Evolutionary conservation across 2,113 vertebrate genomes (phyloP), one percentile per base, ranked within the genome.

Genomic region (Cyprinus carpio): DNA sequence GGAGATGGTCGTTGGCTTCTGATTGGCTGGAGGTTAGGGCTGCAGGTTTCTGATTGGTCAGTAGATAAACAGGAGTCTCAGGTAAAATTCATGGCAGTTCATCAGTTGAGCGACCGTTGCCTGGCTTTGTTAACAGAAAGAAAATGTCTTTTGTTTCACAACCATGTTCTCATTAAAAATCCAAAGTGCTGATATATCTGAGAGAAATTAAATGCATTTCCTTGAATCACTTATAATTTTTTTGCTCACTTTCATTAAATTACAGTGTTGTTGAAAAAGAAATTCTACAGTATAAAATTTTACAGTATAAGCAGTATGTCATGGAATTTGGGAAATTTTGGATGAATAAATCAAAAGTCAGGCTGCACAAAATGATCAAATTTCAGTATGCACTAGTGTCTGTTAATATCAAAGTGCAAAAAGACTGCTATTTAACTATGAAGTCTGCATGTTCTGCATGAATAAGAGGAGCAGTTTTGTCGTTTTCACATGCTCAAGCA

Each of bases 121-220:
- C 86, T 90, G 74, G 76, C 77, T 89, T 90, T 90, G 82, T 92
- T 90, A 88, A 54, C 80, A 75, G 71, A 87, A 69, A 82, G 56
- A 56, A 56, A 79, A 46, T 13, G 58, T 34, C 13, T 25, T 13
- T 46, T 29, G 49, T 78, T 87, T 86, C 82, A 46, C 15, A 87
- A 60, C 49, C 54, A 27, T 43, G 6, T 89, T 60, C 79, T 85
- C 37, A 7, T 54, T 86, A 67, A 75, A 76, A n/a, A 58, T 9
- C 2, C 23, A 58, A 37, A 67, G 11, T 4, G n/a, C 40, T 16
- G 13, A 62, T 31, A 34, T 40, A 16, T 37, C 29, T 37, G 64
- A 65, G 12, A 27, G 11, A 27, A 12, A 6, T 64, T 6, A 9
- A 58, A 8, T 58, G 20, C 25, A 71, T 31, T 54, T 43, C 6